Base-by-base conservation (phyloP, 2,888 invertebrate genomes). In the Megaustenia siamemsis region DNA sequence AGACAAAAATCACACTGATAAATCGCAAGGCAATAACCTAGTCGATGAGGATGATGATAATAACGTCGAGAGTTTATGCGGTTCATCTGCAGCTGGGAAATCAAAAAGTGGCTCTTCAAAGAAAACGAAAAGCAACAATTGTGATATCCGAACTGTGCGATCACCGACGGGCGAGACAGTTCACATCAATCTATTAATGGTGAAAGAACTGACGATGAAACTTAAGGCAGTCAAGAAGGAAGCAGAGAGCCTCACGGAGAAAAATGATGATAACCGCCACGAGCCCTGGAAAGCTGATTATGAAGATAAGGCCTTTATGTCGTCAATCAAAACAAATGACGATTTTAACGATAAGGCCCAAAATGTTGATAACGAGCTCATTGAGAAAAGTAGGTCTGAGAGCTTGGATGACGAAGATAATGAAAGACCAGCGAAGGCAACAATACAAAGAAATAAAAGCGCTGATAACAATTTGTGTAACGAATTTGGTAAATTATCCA, bases 141-240 rank as follows among this genome's bases (percentile, higher is more conserved):
- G 40, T n/a, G 12, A 43, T 4, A 76, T 53, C 0, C 2, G 60
- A 49, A 71, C 56, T 38, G 35, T 71, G 1, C 35, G 78, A 1
- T 38, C 43, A 0, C 69, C 83, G 2, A 40, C 56, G 10, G 78
- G 68, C 0, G 77, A 76, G 28, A 45, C 12, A 28, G 71, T 60
- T 15, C 21, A 73, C 6, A 45, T 84, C 12, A 84, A 84, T n/a
- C 18, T 84, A n/a, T 49, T 24, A 1, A 84, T 84, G 84, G 84
- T 84, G 18, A 43, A 68, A 21, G 84, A 84, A 49, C 75, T 84
- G 6, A 80, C 84, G 15, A 56, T 80, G 0, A 84, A 84, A 45
- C 80, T 84, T 5, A 80, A 45, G n/a, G 80, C 79, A 0, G 80
- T 84, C 6, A 56, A 84, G n/a, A 79, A 71, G 35, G 60, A 78